phyloP scores from a whole-genome alignment of 2,888 invertebrate species.

The Byasa hedistus region DNA sequence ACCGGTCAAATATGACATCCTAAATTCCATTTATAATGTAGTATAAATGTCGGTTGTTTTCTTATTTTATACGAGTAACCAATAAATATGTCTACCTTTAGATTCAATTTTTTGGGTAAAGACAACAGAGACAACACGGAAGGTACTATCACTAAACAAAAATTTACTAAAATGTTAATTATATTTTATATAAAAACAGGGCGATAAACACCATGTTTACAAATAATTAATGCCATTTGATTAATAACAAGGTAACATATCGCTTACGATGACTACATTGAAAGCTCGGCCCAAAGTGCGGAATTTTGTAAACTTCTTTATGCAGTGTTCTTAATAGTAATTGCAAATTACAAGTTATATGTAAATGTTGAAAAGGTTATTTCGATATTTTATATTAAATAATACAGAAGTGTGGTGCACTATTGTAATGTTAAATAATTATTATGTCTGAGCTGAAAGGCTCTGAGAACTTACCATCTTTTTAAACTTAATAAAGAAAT shows the following conservation, averaged over 20 bases:
- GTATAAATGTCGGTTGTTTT: no score
- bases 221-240: background rate
- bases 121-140: slow-evolving; percentile 32
- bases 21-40: no score
- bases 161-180: background rate
- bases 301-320: background rate
- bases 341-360: background rate
- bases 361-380: background rate
- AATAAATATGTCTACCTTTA: slow-evolving; percentile 43
- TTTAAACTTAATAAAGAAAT: no score
- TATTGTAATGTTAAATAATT: no score
- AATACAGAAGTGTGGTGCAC: no score
- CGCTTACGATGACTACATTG: background rate
- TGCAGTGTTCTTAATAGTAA: background rate
- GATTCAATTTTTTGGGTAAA: slow-evolving; percentile 57
- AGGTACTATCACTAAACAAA: slow-evolving; percentile 33
- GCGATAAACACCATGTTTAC: no score
- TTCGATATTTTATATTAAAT: no score
- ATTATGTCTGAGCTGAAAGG: no score
- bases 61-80: background rate
- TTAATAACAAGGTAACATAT: background rate
- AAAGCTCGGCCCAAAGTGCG: background rate
- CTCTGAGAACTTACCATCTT: no score
- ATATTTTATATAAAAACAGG: background rate
- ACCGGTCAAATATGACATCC: no score